Evolutionary conservation across 1,140 invertebrate genomes (phyloP).

Genomic region (Sitophilus oryzae): DNA sequence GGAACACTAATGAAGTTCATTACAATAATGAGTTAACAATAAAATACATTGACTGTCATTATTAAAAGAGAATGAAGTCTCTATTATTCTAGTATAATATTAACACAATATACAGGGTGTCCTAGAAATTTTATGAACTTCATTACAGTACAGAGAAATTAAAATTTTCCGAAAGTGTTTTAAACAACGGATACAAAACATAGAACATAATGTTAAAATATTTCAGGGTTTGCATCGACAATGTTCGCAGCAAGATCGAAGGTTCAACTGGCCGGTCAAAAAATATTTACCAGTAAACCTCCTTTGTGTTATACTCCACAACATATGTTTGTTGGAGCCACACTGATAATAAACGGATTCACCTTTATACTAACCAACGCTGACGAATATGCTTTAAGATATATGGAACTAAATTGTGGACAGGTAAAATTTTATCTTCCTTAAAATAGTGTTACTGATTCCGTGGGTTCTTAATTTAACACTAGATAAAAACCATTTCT

Average conservation of each 20-base stretch:
- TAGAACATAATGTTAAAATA: no score
- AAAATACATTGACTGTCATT: no score
- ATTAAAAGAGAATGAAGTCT: no score
- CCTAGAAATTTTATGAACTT: no score
- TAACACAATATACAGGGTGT: no score
- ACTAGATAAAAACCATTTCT: not conserved
- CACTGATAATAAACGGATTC: conserved; percentile 68
- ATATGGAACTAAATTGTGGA: conserved; percentile 75
- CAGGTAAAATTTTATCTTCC: conserved; percentile 51
- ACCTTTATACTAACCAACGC: conserved; percentile 70
- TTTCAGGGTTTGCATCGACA: conserved; percentile 52
- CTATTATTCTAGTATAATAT: no score
- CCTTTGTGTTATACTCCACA: conserved; percentile 67
- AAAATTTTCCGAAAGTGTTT: no score
- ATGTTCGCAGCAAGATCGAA: conserved; percentile 60
- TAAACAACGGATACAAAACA: no score
- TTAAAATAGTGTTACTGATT: not conserved
- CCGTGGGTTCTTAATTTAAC: not conserved
- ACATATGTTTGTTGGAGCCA: conserved; percentile 77
- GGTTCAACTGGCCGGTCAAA: conserved; percentile 68
- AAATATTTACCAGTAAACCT: conserved; percentile 58
- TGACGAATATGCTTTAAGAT: conserved; percentile 79
- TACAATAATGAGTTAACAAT: no score
- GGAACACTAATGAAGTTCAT: no score
- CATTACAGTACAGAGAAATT: no score